Evolutionary conservation across 2,797 vertebrate genomes (phyloP).

Genomic region (Remorina albescens): DNA sequence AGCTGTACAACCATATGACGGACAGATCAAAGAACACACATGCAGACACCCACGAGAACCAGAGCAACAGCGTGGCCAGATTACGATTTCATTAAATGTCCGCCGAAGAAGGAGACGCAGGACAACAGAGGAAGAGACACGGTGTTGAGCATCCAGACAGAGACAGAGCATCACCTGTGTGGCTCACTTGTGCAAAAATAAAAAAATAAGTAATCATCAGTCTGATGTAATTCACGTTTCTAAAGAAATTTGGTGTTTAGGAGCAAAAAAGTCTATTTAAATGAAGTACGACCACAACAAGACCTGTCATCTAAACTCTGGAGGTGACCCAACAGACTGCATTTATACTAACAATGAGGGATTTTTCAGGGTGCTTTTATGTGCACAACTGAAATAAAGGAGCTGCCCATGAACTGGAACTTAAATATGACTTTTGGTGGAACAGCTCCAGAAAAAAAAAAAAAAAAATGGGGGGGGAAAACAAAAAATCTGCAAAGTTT

Average conservation of each 20-base stretch:
- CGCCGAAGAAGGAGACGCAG: slow-evolving; percentile 17
- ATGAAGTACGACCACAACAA: neutral
- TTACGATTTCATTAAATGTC: slow-evolving; percentile 55
- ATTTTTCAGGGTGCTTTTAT: neutral
- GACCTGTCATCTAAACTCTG: neutral
- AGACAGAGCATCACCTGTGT: slow-evolving; percentile 2
- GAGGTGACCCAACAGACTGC: neutral
- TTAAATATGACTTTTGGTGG: neutral
- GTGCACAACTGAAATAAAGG: neutral
- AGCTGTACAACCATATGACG: slow-evolving; percentile 75
- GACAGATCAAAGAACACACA: slow-evolving; percentile 74
- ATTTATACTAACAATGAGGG: neutral
- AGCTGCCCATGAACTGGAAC: neutral
- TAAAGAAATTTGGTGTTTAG: neutral
- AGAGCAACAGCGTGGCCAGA: slow-evolving; percentile 45
- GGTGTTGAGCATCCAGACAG: neutral
- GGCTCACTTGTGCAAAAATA: slow-evolving; percentile 20
- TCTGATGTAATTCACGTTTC: neutral
- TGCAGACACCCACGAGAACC: slow-evolving; percentile 19
- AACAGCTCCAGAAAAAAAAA: neutral
- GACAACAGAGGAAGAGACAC: neutral
- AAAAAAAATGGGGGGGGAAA: neutral
- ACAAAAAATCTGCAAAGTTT: neutral
- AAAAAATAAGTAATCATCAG: neutral
- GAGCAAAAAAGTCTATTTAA: neutral